These are phyloP conservation scores for Petroica traversi DNA, from an alignment of 2,113 vertebrate species.

Conservation along the genomic window DNA sequence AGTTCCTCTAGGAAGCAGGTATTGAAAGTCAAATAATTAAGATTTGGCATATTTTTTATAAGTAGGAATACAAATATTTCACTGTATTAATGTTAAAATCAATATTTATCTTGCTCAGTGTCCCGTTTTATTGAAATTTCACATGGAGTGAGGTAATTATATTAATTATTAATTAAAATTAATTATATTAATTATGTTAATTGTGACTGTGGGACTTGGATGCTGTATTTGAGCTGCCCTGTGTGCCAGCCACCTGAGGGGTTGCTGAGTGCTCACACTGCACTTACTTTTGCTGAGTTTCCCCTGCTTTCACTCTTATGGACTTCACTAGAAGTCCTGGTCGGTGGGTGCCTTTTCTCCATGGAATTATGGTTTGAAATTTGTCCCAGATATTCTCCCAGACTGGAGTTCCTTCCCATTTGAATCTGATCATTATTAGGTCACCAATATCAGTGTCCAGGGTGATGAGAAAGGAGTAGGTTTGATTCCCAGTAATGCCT, in stretches of 20 bases:
- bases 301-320: conserved; percentile 86
- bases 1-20: neutral
- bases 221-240: neutral
- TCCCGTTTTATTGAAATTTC: neutral
- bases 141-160: neutral
- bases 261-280: neutral
- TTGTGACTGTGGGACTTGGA: neutral
- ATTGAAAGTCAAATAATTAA: neutral
- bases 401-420: conserved; percentile 80
- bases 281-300: conserved; percentile 88
- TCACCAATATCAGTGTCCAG: conserved; percentile 88
- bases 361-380: conserved; percentile 83
- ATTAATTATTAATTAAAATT: too few relatives aligned
- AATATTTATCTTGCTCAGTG: neutral
- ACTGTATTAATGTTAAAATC: neutral
- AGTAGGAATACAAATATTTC: neutral
- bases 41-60: neutral
- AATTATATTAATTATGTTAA: neutral
- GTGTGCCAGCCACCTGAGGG: neutral
- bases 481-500: conserved; percentile 82
- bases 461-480: conserved; percentile 86
- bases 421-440: conserved; percentile 83
- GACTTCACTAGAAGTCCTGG: conserved; percentile 78
- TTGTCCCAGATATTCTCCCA: conserved; percentile 88
- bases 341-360: conserved; percentile 62